Evolutionary conservation across 2,888 invertebrate genomes (phyloP), one percentile per base, ranked within the genome.

Genomic region (Scaptodrosophila latifasciaeformis): DNA sequence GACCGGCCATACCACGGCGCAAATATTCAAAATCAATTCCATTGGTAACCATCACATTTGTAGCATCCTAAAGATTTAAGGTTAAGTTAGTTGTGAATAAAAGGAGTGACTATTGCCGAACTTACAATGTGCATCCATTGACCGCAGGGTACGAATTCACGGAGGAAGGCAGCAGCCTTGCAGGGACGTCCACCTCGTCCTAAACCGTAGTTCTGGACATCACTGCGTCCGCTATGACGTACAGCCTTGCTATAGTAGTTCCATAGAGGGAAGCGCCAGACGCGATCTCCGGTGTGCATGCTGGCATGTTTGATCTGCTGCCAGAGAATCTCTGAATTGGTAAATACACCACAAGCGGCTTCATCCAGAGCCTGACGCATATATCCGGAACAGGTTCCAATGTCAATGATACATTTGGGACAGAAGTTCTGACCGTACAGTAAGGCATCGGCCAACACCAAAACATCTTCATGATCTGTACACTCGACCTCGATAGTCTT

Each of bases 211-310:
- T 91, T 91, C 47, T 83, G 79, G 2, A 85, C 77, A 71, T 85
- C 85, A 10, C 70, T 68, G 89, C 88, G 57, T 88, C 88, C 44
- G 87, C 89, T 78, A 1, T 60, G 24, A 0, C 72, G 75, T 0
- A 91, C 56, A 88, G 91, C 88, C 35, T 89, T 88, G 37, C 89
- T 89, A 83, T 91, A 95, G 82, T 91, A 91, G 40, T 90, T 88
- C 90, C 93, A 94, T n/a, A 96, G 84, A 0, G 95, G 95, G 89
- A 95, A 91, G 51, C 94, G 87, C 94, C 94, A 95, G 1, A 94
- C 89, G 30, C 94, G 86, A 82, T 94, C 94, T 0, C 95, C 95
- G 0, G 93, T 92, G 62, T 89, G 88, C 71, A 89, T 88, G 46
- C 92, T 91, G 9, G 94, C 93, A 64, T 90, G 87, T 67, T 91